Percentiles rank a stretch among this genome's conserved stretches.
phyloP scores from a whole-genome alignment of 1,140 invertebrate genomes.

The Apis cerana region DNA sequence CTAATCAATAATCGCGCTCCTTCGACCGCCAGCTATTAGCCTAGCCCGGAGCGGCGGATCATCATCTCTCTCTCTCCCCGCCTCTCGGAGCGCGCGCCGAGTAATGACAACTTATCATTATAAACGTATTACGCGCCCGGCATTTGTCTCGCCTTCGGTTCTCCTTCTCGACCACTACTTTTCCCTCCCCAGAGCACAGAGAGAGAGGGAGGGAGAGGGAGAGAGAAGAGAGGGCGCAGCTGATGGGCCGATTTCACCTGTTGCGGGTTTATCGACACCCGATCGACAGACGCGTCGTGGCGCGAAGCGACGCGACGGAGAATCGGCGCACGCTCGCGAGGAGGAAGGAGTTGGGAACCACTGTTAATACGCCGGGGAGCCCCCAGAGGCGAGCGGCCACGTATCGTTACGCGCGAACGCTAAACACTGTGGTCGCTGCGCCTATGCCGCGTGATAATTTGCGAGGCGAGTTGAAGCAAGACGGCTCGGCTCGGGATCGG shows the following conservation, averaged over 20 bases:
- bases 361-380: constrained; percentile 46
- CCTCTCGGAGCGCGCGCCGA: constrained; percentile 34
- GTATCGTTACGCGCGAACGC: constrained; percentile 35
- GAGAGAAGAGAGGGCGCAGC: no score
- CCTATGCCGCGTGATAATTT: constrained; percentile 59
- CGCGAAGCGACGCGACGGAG: no score
- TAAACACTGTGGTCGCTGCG: constrained; percentile 29
- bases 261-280: constrained; percentile 10
- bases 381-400: constrained; percentile 52
- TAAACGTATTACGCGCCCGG: constrained; percentile 74
- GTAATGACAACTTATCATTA: constrained; percentile 78
- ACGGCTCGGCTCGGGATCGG: constrained; percentile 1
- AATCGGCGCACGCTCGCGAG: no score
- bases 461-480: constrained; percentile 36
- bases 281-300: constrained; percentile 44
- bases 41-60: constrained; percentile 71
- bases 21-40: constrained; percentile 71
- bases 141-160: constrained; percentile 26
- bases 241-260: constrained; percentile 55
- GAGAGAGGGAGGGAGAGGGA: neutral
- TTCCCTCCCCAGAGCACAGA: no score
- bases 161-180: no score
- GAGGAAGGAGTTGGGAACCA: constrained; percentile 55
- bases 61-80: constrained; percentile 74
- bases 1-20: constrained; percentile 76